phyloP scores from a whole-genome alignment of 2,888 invertebrate species.

The Hirtodrosophila trivittata region DNA sequence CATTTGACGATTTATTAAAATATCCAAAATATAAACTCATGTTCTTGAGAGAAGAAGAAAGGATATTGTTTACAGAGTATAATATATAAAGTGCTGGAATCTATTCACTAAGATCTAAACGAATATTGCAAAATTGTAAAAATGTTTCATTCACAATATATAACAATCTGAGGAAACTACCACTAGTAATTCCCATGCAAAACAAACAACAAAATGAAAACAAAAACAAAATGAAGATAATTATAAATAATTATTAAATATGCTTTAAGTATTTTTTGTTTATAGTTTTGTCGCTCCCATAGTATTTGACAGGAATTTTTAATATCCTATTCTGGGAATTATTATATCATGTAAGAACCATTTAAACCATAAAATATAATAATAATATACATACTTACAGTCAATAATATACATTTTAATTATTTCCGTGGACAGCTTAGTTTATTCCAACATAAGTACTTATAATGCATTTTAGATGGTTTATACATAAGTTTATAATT shows the following conservation, averaged over 20 bases:
- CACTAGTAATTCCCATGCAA: too few species aligned
- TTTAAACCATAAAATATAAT: slow-evolving; percentile 37
- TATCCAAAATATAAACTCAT: neutral
- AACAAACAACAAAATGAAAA: slow-evolving; percentile 17
- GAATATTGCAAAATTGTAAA: slow-evolving; percentile 22
- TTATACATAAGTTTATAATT: slow-evolving; percentile 64
- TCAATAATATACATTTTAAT: slow-evolving; percentile 48
- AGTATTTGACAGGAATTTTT: slow-evolving; percentile 43
- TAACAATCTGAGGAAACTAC: slow-evolving; percentile 14
- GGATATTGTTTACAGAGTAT: too few species aligned
- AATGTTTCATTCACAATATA: slow-evolving; percentile 20
- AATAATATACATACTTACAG: slow-evolving; percentile 45
- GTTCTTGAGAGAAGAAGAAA: slow-evolving; percentile 10
- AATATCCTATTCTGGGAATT: slow-evolving; percentile 45
- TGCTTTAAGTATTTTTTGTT: slow-evolving; percentile 52
- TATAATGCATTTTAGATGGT: slow-evolving; percentile 66
- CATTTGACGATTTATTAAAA: slow-evolving; percentile 20
- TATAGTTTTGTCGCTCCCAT: slow-evolving; percentile 36
- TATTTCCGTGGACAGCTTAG: slow-evolving; percentile 51
- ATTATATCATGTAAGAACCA: slow-evolving; percentile 40
- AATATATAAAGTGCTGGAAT: slow-evolving; percentile 19
- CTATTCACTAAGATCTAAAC: slow-evolving; percentile 6
- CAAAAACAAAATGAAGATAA: neutral
- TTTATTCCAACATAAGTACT: slow-evolving; percentile 63
- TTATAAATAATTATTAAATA: slow-evolving; percentile 25